Evolutionary conservation across 1,140 invertebrate genomes (phyloP).

Genomic region (Plectus sambesii): DNA sequence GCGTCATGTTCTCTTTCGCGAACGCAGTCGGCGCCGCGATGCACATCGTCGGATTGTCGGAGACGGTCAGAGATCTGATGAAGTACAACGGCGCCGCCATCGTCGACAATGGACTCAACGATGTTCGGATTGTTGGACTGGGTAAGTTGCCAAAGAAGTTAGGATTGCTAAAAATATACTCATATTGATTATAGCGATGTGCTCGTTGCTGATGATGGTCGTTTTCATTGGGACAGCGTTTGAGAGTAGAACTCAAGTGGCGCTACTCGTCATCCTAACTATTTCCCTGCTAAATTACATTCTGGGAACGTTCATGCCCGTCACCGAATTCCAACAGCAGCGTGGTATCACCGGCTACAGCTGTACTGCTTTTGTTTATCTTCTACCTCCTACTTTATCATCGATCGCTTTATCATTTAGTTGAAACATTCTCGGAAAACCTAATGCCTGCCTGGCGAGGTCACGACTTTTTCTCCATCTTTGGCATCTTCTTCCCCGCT

Average conservation of each 20-base stretch:
- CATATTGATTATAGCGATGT: constrained; percentile 29
- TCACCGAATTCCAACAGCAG: constrained; percentile 58
- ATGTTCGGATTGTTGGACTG: constrained; percentile 54
- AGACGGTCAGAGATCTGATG: constrained; percentile 59
- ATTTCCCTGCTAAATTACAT: constrained; percentile 77
- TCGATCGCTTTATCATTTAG: too few species aligned
- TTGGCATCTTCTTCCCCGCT: constrained; percentile 91
- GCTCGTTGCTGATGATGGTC: constrained; percentile 32
- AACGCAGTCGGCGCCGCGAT: constrained; percentile 90
- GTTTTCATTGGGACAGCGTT: constrained; percentile 39
- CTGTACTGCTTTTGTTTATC: too few species aligned
- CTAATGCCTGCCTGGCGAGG: constrained; percentile 60
- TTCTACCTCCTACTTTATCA: too few species aligned
- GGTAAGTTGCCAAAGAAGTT: constrained; percentile 25
- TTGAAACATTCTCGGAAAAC: constrained; percentile 56
- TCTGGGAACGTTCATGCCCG: constrained; percentile 72
- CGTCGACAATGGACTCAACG: constrained; percentile 50
- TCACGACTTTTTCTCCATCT: constrained; percentile 75
- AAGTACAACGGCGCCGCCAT: constrained; percentile 32
- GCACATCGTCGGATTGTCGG: constrained; percentile 95
- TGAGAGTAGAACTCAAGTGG: constrained; percentile 58
- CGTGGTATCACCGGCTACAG: constrained; percentile 78
- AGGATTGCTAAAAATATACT: not conserved
- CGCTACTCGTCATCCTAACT: constrained; percentile 71
- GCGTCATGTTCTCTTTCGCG: constrained; percentile 88